phyloP scores from a whole-genome alignment of 2,888 invertebrate species.

The Bombylius major region DNA sequence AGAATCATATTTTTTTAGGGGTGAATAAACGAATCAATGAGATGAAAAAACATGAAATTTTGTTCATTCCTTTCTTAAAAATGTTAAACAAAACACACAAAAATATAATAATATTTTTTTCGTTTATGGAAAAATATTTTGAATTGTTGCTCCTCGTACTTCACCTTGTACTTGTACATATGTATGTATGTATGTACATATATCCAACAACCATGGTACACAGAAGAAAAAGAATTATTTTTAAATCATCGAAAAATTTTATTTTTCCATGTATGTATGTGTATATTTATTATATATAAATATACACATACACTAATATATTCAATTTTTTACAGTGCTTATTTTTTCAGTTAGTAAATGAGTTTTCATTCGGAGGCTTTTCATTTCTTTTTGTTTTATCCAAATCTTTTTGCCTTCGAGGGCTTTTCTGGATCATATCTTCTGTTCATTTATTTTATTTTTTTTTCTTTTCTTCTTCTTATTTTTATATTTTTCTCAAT shows the following conservation, averaged over 20 bases:
- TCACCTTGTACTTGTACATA: not conserved
- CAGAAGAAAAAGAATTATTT: not conserved
- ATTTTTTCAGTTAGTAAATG: not conserved
- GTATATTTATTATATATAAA: not conserved
- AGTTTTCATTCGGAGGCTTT: not conserved
- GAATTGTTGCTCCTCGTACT: conserved; percentile 1
- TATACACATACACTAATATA: no score
- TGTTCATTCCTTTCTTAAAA: no score
- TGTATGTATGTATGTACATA: not conserved
- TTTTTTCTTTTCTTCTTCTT: not conserved
- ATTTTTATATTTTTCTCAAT: conserved; percentile 5
- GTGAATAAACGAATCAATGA: conserved; percentile 33
- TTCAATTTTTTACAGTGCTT: not conserved
- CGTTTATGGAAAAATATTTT: conserved; percentile 4
- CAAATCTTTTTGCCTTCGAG: not conserved
- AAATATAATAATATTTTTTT: no score
- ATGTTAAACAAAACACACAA: no score
- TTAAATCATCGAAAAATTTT: not conserved
- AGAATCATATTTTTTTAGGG: not conserved
- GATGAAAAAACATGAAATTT: conserved; percentile 24
- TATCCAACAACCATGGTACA: not conserved
- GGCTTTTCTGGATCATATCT: not conserved
- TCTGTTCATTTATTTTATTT: not conserved
- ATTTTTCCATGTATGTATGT: not conserved
- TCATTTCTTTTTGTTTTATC: not conserved